phyloP scores from a whole-genome alignment of 2,888 invertebrate species.

The Cryptops parisi region DNA sequence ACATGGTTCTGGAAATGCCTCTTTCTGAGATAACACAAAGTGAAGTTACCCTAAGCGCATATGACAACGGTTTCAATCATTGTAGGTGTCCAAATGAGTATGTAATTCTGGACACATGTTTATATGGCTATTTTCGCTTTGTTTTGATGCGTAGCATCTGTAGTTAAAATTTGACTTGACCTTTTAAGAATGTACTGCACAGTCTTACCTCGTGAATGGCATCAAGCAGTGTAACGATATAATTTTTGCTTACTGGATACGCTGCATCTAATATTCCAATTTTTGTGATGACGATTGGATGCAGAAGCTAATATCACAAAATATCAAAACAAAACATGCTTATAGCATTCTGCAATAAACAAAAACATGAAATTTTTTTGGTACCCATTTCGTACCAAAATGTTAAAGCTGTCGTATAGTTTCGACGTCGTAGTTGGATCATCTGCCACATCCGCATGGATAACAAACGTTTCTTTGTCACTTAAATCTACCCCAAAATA shows the following conservation, averaged over 20 bases:
- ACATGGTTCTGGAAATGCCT: no score
- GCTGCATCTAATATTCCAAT: neutral
- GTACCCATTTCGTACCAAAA: no score
- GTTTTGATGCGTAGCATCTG: no score
- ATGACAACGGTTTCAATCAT: neutral
- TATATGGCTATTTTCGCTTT: no score
- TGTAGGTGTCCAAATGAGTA: no score
- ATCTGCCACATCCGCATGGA: no score
- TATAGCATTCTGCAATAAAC: neutral
- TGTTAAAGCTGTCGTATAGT: neutral
- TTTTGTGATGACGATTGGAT: conserved; percentile 6
- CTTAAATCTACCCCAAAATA: neutral
- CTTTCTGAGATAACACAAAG: neutral
- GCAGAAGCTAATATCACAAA: neutral
- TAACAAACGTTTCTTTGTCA: no score
- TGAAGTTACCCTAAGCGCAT: neutral
- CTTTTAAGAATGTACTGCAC: no score
- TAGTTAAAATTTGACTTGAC: no score
- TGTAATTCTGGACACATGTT: no score
- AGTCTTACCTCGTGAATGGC: neutral
- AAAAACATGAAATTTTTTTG: neutral
- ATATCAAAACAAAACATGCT: neutral
- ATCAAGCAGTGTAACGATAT: neutral
- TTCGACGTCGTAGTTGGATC: neutral
- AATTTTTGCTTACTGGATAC: neutral